A percentile compares a stretch with the other conserved stretches of the same genome.
Conservation (phyloP, 2,113 vertebrate genomes). For the Oreochromis tanganicae region DNA sequence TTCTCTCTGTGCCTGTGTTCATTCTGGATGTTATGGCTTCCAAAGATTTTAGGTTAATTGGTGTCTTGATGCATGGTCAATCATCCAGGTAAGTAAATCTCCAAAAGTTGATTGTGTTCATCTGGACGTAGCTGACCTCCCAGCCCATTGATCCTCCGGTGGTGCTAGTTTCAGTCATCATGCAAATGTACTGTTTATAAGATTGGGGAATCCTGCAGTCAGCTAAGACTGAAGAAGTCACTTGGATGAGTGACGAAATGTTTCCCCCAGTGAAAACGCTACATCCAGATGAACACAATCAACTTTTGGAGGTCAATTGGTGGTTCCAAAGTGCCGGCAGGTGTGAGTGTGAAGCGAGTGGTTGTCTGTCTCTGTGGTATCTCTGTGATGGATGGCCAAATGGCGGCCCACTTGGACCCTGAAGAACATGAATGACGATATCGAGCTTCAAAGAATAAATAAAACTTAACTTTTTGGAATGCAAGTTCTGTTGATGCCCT, state of each 20-base stretch:
- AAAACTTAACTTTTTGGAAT: neutral
- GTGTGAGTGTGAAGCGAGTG: neutral
- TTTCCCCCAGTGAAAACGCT: no score
- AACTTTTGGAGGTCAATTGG: neutral
- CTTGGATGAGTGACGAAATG: no score
- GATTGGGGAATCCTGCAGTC: no score
- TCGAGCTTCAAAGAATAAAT: neutral
- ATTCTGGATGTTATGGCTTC: neutral
- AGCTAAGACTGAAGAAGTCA: no score
- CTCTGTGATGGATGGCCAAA: neutral
- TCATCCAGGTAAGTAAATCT: no score
- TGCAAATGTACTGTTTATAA: no score
- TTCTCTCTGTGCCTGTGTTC: neutral
- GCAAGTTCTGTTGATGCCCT: neutral
- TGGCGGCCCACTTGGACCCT: neutral
- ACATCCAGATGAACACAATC: no score
- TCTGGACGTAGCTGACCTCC: no score
- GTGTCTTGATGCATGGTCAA: neutral
- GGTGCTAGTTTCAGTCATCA: no score
- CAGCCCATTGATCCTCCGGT: no score
- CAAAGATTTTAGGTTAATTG: neutral
- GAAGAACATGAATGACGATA: neutral
- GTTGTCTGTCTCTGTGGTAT: neutral
- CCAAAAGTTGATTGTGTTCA: no score
- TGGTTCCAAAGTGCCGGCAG: neutral